A percentile compares a stretch with the other conserved stretches of the same genome.
Evolutionary conservation across 2,113 vertebrate genomes (phyloP).

Genomic region (Hyaena hyaena): DNA sequence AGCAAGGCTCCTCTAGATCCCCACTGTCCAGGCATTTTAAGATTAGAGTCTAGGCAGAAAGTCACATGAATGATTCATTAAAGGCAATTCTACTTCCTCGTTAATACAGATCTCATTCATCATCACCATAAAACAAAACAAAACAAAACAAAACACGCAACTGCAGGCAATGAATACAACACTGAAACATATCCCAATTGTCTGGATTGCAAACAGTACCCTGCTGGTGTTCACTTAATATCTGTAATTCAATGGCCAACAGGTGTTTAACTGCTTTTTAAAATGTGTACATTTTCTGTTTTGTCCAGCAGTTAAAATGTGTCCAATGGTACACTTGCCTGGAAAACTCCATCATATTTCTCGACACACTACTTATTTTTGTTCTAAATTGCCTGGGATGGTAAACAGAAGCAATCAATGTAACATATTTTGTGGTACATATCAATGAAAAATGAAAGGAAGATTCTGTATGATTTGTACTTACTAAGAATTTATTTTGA

Average conservation of each 20-base stretch:
- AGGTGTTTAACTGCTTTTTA: conserved; percentile 27
- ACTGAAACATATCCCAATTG: not conserved
- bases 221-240: conserved; percentile 4
- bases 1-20: not conserved
- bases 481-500: conserved; percentile 6
- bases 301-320: conserved; percentile 27
- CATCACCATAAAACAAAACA: not conserved
- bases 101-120: not conserved
- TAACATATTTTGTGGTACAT: not conserved
- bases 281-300: conserved; percentile 44
- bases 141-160: not conserved
- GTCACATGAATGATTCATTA: not conserved
- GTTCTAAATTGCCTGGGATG: not conserved
- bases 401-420: not conserved
- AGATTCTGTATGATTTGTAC: not conserved
- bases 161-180: not conserved
- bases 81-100: not conserved
- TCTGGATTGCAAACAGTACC: not conserved
- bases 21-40: not conserved
- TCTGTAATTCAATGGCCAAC: conserved; percentile 14
- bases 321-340: not conserved
- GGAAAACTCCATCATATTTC: conserved; percentile 6
- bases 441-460: conserved; percentile 28
- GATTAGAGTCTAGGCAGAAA: not conserved
- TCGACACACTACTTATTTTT: not conserved